phyloP scores from a whole-genome alignment of 2,888 invertebrate species.

The Craniophora ligustri region DNA sequence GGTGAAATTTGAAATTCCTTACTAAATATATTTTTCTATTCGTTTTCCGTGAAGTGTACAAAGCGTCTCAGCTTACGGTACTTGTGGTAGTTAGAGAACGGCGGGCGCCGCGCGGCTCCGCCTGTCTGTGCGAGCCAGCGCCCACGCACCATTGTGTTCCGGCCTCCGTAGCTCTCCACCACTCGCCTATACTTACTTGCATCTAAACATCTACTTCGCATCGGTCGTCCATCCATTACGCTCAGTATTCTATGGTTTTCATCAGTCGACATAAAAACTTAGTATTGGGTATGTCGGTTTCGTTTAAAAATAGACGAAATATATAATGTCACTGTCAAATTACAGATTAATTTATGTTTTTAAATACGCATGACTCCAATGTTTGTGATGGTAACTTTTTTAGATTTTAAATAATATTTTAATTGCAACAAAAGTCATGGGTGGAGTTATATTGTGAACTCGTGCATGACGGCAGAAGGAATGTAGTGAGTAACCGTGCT shows the following conservation, averaged over 20 bases:
- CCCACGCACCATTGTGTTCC: constrained; percentile 54
- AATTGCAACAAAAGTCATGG: constrained; percentile 2
- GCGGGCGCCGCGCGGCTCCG: constrained; percentile 50
- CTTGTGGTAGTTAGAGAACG: constrained; percentile 69
- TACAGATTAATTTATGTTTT: too few relatives aligned
- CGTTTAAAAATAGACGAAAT: constrained; percentile 39
- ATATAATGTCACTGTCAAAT: constrained; percentile 46
- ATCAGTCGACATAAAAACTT: constrained; percentile 33
- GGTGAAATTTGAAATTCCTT: neutral
- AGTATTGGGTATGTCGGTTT: constrained; percentile 17
- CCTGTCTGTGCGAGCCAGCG: constrained; percentile 34
- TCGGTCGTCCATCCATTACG: constrained; percentile 17
- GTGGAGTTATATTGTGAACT: neutral
- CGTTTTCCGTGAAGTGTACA: constrained; percentile 42
- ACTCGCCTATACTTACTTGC: constrained; percentile 47
- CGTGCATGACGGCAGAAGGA: constrained; percentile 9
- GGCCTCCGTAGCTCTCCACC: constrained; percentile 35
- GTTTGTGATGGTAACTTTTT: constrained; percentile 43
- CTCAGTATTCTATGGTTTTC: constrained; percentile 14
- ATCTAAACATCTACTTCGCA: constrained; percentile 34
- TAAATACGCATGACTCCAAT: constrained; percentile 45
- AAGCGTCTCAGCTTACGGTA: constrained; percentile 73
- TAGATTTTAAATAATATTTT: constrained; percentile 3
- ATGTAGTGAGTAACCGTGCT: constrained; percentile 31
- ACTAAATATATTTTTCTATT: constrained; percentile 16